phyloP scores from a whole-genome alignment of 1,140 invertebrate genomes.

The Zaprionus davidi region DNA sequence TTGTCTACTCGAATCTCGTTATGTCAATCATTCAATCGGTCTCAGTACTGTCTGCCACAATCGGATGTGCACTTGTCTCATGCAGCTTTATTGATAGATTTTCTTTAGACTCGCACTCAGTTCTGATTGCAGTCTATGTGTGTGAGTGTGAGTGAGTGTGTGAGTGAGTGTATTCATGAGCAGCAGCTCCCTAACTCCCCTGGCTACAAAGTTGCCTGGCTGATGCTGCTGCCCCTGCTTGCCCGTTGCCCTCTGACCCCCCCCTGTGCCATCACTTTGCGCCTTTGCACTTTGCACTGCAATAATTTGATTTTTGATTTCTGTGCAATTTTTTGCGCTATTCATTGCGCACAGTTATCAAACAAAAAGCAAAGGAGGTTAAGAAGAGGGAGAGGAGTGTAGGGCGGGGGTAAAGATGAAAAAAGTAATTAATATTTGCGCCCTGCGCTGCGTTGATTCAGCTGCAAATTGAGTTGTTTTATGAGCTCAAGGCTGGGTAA shows the following conservation, averaged over 20 bases:
- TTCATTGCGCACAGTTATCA: slow-evolving; percentile 21
- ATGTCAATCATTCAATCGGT: slow-evolving; percentile 4
- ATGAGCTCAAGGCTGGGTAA: slow-evolving; percentile 29
- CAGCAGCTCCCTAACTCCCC: background rate
- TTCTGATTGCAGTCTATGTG: background rate
- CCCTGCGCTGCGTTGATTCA: slow-evolving; percentile 28
- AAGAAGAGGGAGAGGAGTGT: background rate
- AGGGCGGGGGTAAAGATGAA: background rate
- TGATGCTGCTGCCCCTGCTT: background rate
- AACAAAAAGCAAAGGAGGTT: background rate
- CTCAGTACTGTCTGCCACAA: background rate
- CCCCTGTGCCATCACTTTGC: background rate
- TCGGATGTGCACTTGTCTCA: slow-evolving; percentile 7
- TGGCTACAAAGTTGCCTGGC: background rate
- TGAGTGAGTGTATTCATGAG: background rate
- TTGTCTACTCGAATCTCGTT: background rate
- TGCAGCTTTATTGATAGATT: background rate
- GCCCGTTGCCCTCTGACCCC: background rate
- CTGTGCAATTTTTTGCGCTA: slow-evolving; percentile 22
- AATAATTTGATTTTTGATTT: slow-evolving; percentile 68
- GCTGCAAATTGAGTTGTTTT: slow-evolving; percentile 51
- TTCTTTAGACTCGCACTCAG: slow-evolving; percentile 1
- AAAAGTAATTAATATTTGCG: slow-evolving; percentile 47
- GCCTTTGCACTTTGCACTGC: slow-evolving; percentile 41
- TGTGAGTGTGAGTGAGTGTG: background rate